A percentile compares a stretch with the other conserved stretches of the same genome.
These are phyloP conservation scores for Eustalomyia histrio DNA, from an alignment of 2,888 invertebrate species.

Conservation along the genomic window DNA sequence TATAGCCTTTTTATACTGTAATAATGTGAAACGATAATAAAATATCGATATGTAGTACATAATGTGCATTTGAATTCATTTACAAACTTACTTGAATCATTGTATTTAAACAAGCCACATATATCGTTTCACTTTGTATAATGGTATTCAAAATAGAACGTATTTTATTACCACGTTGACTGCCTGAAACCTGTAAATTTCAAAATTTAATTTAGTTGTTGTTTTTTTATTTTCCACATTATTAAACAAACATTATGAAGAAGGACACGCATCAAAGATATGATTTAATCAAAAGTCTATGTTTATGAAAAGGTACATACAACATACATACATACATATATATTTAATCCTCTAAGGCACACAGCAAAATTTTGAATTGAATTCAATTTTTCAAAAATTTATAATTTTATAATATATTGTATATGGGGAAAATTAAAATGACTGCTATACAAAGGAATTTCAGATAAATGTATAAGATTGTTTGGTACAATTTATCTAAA, in stretches of 20 bases:
- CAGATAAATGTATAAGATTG: too few species aligned
- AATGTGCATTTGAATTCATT: slow-evolving; percentile 2
- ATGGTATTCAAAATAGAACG: slow-evolving; percentile 93
- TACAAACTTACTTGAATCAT: slow-evolving; percentile 87
- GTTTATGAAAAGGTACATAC: too few species aligned
- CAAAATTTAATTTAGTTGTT: background rate
- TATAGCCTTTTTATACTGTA: slow-evolving; percentile 94
- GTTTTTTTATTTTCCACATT: background rate
- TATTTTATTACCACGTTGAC: slow-evolving; percentile 90
- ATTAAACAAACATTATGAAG: slow-evolving; percentile 1
- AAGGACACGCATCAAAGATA: background rate
- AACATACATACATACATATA: background rate
- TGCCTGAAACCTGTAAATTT: slow-evolving; percentile 80
- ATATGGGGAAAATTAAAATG: too few species aligned
- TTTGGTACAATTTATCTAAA: too few species aligned
- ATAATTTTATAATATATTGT: too few species aligned
- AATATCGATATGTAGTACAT: background rate
- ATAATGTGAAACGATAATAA: slow-evolving; percentile 25
- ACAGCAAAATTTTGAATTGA: too few species aligned
- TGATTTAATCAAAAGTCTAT: slow-evolving; percentile 3
- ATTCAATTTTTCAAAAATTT: too few species aligned
- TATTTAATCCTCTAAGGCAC: too few species aligned
- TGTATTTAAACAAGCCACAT: slow-evolving; percentile 93
- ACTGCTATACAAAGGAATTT: too few species aligned
- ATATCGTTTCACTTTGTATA: slow-evolving; percentile 93